A percentile compares a stretch with the other conserved stretches of the same genome.
These are phyloP conservation scores for Siniperca chuatsi DNA, from an alignment of 2,113 vertebrate species.

Conservation along the genomic window DNA sequence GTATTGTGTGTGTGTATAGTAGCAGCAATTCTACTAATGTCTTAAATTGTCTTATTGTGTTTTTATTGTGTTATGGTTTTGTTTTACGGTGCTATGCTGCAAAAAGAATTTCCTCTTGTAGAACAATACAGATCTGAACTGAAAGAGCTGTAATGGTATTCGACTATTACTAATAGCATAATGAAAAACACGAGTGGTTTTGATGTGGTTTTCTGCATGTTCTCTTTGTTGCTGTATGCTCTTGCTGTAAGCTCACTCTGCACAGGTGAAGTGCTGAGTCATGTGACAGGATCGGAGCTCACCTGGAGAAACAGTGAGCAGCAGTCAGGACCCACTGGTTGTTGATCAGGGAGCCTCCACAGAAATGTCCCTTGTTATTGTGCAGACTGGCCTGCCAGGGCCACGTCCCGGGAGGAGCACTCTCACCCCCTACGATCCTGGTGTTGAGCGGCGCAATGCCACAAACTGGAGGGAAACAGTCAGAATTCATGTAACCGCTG, in stretches of 20 bases:
- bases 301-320: slow-evolving; percentile 81
- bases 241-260: no score
- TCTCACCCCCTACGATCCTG: slow-evolving; percentile 82
- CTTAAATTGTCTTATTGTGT: no score
- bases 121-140: neutral
- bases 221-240: neutral
- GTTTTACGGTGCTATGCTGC: no score
- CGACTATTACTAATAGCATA: neutral
- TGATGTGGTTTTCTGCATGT: neutral
- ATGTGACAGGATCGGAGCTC: slow-evolving; percentile 1
- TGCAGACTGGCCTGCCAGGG: slow-evolving; percentile 86
- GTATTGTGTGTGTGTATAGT: no score
- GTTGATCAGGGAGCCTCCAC: slow-evolving; percentile 85
- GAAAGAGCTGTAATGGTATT: neutral
- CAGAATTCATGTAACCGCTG: neutral
- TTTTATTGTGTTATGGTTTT: no score
- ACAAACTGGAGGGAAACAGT: slow-evolving; percentile 74
- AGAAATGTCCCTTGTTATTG: slow-evolving; percentile 10
- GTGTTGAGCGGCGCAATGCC: slow-evolving; percentile 69
- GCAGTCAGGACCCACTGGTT: slow-evolving; percentile 82
- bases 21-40: no score
- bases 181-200: neutral
- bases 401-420: slow-evolving; percentile 70
- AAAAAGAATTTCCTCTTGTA: no score
- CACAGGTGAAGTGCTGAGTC: neutral